These are phyloP conservation scores for Hirtodrosophila alboralis DNA, from an alignment of 2,888 invertebrate species.

Conservation along the genomic window DNA sequence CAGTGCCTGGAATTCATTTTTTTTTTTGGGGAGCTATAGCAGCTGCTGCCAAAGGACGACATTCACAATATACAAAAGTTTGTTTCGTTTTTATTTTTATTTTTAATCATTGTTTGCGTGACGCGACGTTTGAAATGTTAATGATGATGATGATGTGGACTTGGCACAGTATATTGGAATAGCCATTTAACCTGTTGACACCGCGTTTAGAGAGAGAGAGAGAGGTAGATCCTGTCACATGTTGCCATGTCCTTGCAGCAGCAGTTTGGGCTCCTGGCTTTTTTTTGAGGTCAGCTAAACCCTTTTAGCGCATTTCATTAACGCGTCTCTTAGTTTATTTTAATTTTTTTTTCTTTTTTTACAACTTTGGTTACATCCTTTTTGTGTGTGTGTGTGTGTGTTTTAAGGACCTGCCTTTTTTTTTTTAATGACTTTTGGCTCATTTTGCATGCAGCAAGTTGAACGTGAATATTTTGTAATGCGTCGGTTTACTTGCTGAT, in stretches of 20 bases:
- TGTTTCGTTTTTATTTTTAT: conserved; percentile 16
- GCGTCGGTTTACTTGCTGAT: conserved; percentile 77
- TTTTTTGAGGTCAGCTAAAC: conserved; percentile 68
- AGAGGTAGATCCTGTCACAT: conserved; percentile 19
- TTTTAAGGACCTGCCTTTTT: conserved; percentile 35
- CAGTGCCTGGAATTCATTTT: too few relatives aligned
- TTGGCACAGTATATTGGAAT: background rate
- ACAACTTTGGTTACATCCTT: conserved; percentile 34
- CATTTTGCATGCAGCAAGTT: conserved; percentile 72
- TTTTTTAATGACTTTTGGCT: conserved; percentile 62
- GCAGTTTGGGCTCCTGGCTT: conserved; percentile 24
- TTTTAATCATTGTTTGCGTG: conserved; percentile 37
- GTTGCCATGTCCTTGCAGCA: background rate
- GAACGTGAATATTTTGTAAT: conserved; percentile 70
- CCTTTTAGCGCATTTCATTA: conserved; percentile 76
- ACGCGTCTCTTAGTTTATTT: conserved; percentile 25
- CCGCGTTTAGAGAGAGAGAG: conserved; percentile 7
- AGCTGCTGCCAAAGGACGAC: conserved; percentile 45
- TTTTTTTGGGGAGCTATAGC: too few relatives aligned
- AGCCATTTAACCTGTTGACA: conserved; percentile 55
- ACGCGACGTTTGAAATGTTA: conserved; percentile 51
- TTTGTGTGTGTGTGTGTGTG: too few relatives aligned
- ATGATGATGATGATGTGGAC: conserved; percentile 21
- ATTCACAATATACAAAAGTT: conserved; percentile 68
- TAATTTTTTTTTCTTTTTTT: conserved; percentile 4